phyloP scores from a whole-genome alignment of 2,888 invertebrate genomes.

The Autographa gamma region DNA sequence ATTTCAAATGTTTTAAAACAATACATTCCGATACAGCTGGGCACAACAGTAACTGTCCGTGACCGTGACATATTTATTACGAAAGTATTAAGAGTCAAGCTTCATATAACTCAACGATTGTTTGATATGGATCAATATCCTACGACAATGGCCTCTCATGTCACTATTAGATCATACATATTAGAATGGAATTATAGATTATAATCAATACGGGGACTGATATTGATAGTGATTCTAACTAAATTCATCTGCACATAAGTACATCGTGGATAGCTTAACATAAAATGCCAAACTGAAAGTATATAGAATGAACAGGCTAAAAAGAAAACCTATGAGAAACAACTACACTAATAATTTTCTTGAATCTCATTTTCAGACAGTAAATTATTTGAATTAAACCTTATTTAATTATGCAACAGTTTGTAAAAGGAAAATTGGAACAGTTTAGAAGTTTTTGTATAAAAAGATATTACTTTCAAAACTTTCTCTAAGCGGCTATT shows the following conservation, averaged over 20 bases:
- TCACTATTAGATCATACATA: conserved; percentile 61
- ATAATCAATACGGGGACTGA: conserved; percentile 49
- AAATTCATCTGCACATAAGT: not conserved
- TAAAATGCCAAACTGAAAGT: not conserved
- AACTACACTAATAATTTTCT: not conserved
- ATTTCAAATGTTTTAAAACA: conserved; percentile 6
- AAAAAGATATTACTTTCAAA: not conserved
- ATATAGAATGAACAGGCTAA: not conserved
- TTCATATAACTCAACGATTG: conserved; percentile 30
- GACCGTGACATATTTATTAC: conserved; percentile 42
- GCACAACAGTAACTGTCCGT: not conserved
- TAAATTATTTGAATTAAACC: not conserved
- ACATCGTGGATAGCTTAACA: not conserved
- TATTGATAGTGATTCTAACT: conserved; percentile 32
- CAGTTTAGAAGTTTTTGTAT: not conserved
- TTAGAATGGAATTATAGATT: conserved; percentile 54
- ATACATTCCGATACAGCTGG: conserved; percentile 1
- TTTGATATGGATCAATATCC: conserved; percentile 39
- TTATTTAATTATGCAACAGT: not conserved
- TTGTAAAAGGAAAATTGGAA: not conserved
- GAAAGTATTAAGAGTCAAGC: conserved; percentile 31
- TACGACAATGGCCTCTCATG: conserved; percentile 67
- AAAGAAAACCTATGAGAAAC: not conserved
- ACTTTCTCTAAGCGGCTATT: not conserved
- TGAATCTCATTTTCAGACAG: not conserved